These are phyloP conservation scores for Pyralis farinalis DNA, from an alignment of 2,888 invertebrate species.

Conservation along the genomic window DNA sequence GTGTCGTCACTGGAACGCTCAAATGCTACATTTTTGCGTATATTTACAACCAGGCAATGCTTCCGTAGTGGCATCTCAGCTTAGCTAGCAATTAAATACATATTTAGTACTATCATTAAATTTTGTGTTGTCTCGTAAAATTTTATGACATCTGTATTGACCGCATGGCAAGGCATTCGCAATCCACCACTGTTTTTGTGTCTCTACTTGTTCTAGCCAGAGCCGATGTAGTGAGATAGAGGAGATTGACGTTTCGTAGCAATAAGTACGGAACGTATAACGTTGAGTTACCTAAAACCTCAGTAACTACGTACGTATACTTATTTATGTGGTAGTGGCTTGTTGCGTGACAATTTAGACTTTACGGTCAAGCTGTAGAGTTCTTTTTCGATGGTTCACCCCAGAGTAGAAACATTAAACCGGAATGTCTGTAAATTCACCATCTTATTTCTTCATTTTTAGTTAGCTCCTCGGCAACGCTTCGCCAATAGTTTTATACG, in stretches of 20 bases:
- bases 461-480: conserved; percentile 71
- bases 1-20: conserved; percentile 61
- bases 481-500: conserved; percentile 51
- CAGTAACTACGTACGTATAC: conserved; percentile 37
- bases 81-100: conserved; percentile 11
- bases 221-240: not conserved
- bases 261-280: conserved; percentile 13
- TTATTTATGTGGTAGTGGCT: conserved; percentile 42
- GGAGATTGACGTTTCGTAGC: not conserved
- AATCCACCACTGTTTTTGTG: conserved; percentile 22
- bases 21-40: conserved; percentile 56
- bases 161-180: conserved; percentile 45
- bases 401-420: conserved; percentile 59
- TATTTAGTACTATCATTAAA: conserved; percentile 30
- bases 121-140: conserved; percentile 34
- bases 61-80: conserved; percentile 33
- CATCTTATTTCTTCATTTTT: conserved; percentile 76
- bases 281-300: conserved; percentile 27
- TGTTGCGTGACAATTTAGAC: conserved; percentile 35
- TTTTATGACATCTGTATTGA: conserved; percentile 44
- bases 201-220: conserved; percentile 6
- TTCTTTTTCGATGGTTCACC: conserved; percentile 31
- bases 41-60: conserved; percentile 56
- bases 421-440: conserved; percentile 73
- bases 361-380: conserved; percentile 40